Base-by-base conservation (phyloP, 2,888 invertebrate species). In the Tetropium fuscum region DNA sequence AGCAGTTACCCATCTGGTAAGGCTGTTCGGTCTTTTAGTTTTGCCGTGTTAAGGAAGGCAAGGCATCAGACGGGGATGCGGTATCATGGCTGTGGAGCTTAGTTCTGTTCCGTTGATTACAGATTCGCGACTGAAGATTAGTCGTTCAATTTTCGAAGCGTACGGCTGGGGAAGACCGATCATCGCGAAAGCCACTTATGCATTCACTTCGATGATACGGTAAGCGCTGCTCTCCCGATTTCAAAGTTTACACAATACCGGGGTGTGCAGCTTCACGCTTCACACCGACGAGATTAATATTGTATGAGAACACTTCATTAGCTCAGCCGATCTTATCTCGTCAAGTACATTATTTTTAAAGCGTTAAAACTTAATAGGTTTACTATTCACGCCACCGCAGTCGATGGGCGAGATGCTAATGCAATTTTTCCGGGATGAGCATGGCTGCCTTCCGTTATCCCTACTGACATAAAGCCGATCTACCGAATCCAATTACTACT, bases 41-140 rank as follows among this genome's bases (percentile, higher is more conserved):
- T 22, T 15, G 30, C 10, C 27, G 5, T 16, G 44, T 18, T 25
- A 16, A 27, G 16, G 34, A 48, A 34, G 34, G 19, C 20, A 45
- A 19, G 25, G 32, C 47, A 32, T 19, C 44, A 34, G 15, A 34
- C 34, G 49, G 49, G 34, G 57, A 57, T 49, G 54, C 44, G 49
- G 53, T 60, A 49, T 57, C 56, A 69, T 49, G 47, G 18, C 47
- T 47, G 30, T 34, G 51, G 40, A 43, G 65, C 70, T 74, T 72
- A 70, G 59, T 72, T 72, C 69, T 72, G 70, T 74, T 75, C 68
- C 69, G 69, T 72, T 75, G 74, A 75, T 75, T 75, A 72, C 74
- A 72, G 70, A 74, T 74, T 69, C 66, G 64, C 58, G 68, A 68
- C 67, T 68, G 51, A 62, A 76, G 75, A 75, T 75, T 76, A 75